phyloP scores from a whole-genome alignment of 2,113 vertebrate species.

The Engraulis encrasicolus region DNA sequence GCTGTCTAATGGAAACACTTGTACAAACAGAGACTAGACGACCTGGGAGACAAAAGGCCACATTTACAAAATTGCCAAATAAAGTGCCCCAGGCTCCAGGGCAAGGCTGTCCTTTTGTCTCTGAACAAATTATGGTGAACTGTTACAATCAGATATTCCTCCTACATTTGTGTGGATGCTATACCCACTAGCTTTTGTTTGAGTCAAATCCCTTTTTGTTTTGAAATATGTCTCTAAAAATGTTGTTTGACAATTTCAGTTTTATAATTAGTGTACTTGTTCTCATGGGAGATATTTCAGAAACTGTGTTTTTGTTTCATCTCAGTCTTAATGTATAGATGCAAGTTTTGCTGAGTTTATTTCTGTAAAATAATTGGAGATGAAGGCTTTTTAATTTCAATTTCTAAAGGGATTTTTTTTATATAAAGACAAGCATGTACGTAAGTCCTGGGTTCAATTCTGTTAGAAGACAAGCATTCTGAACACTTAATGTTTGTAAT shows the following conservation, averaged over 20 bases:
- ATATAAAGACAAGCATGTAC: background rate
- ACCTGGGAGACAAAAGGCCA: background rate
- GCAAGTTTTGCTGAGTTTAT: background rate
- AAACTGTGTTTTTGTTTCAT: background rate
- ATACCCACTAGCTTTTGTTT: background rate
- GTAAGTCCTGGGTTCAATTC: background rate
- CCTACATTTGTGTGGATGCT: background rate
- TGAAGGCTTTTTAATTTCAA: constrained; percentile 62
- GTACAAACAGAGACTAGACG: background rate
- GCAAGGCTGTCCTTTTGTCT: background rate
- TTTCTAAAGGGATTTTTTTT: constrained; percentile 45
- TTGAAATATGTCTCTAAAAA: background rate
- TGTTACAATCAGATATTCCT: background rate
- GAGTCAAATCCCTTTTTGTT: background rate
- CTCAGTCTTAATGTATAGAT: constrained; percentile 3
- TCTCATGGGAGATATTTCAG: background rate
- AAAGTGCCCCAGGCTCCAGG: background rate
- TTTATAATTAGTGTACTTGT: background rate
- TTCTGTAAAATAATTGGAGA: constrained; percentile 51
- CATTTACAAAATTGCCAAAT: background rate
- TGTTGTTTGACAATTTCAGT: background rate
- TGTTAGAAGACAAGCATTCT: background rate
- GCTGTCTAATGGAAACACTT: background rate
- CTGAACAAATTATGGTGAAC: background rate
- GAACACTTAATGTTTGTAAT: background rate